Percentiles rank a stretch among this genome's conserved stretches.
These are phyloP conservation scores for Cynopterus sphinx DNA, from an alignment of 2,797 vertebrate genomes.

Conservation along the genomic window DNA sequence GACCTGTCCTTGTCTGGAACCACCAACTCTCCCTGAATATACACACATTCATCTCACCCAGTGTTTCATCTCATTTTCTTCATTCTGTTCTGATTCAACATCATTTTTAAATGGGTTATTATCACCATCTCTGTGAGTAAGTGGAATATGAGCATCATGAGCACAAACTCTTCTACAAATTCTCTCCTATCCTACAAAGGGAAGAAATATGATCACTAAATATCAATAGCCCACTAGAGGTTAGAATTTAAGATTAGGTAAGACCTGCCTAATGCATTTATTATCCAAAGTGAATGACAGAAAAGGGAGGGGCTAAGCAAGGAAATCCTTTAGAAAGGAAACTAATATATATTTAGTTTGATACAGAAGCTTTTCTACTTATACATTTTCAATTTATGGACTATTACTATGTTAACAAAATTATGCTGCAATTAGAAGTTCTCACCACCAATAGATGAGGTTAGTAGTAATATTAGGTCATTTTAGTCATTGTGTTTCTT, in stretches of 20 bases:
- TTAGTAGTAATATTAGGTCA: background rate
- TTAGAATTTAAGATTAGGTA: conserved; percentile 44
- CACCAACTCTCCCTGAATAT: background rate
- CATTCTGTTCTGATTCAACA: background rate
- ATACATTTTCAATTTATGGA: background rate
- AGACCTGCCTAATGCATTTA: background rate
- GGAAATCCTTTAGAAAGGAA: background rate
- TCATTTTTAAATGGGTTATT: background rate
- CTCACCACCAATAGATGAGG: background rate
- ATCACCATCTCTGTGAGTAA: conserved; percentile 18
- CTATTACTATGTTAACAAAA: background rate
- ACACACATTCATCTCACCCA: background rate
- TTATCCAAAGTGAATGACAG: background rate
- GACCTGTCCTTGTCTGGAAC: background rate
- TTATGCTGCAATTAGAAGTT: background rate
- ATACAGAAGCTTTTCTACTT: background rate
- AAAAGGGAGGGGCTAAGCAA: background rate
- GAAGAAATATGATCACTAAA: background rate
- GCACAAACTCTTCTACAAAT: background rate
- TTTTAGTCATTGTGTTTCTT: background rate
- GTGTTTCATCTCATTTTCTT: background rate
- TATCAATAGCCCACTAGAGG: conserved; percentile 24
- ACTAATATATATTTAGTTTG: background rate
- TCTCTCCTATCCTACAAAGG: conserved; percentile 7
- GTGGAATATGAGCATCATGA: conserved; percentile 10